phyloP scores from a whole-genome alignment of 35 echinoderm and acorn worm species.

The Patiria miniata region DNA sequence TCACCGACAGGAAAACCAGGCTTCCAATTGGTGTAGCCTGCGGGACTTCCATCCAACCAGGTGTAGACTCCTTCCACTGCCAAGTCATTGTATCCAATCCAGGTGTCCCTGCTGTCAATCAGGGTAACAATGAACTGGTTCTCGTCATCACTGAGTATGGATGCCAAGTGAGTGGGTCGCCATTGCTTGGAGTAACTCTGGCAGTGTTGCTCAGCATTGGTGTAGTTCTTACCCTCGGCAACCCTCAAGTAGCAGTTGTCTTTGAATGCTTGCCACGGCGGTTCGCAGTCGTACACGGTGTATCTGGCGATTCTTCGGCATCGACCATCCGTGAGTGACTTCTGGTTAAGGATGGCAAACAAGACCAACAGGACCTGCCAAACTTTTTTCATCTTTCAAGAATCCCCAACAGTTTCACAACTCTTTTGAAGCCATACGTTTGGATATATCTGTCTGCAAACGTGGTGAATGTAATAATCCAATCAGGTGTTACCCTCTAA shows the following conservation, averaged over 20 bases:
- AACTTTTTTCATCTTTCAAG: too few species aligned
- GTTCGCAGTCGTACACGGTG: neutral
- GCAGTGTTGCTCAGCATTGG: neutral
- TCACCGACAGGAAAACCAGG: neutral
- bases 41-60: neutral
- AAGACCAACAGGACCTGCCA: too few species aligned
- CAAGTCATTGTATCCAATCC: slow-evolving; percentile 16
- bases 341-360: neutral
- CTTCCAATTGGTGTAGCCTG: neutral
- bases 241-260: slow-evolving; percentile 12
- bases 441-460: too few species aligned
- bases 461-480: too few species aligned
- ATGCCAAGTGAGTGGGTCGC: neutral
- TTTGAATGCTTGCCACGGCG: slow-evolving; percentile 6
- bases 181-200: neutral
- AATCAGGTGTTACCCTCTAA: too few species aligned
- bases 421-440: too few species aligned
- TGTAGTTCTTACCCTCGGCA: neutral
- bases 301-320: neutral
- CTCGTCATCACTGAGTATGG: slow-evolving; percentile 27
- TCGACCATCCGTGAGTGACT: neutral
- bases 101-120: neutral
- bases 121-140: neutral
- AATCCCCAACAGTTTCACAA: too few species aligned
- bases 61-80: neutral